Evolutionary conservation across 2,113 vertebrate species (phyloP).

Genomic region (Siniperca chuatsi): DNA sequence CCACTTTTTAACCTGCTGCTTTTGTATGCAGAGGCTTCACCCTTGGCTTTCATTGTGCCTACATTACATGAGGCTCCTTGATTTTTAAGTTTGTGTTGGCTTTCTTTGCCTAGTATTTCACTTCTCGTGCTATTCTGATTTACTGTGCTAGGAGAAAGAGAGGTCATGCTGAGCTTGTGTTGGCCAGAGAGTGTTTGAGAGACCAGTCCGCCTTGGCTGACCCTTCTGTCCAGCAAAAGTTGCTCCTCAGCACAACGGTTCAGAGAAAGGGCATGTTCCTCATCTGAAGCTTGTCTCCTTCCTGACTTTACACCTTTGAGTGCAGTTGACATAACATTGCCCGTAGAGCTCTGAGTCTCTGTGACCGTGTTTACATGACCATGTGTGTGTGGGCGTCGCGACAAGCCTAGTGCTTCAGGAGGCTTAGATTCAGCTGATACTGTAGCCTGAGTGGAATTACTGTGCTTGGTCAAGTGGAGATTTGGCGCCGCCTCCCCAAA

Average conservation of each 20-base stretch:
- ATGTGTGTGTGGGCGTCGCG: conserved; percentile 34
- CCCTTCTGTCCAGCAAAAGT: not conserved
- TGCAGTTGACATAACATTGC: conserved; percentile 29
- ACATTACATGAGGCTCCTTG: conserved; percentile 13
- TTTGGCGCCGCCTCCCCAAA: conserved; percentile 24
- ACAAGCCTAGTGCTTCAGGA: not conserved
- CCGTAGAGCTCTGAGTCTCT: conserved; percentile 17
- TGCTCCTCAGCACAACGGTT: conserved; percentile 35
- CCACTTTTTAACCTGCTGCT: conserved; percentile 10
- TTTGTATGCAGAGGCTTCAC: not conserved
- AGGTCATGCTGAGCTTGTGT: conserved; percentile 25
- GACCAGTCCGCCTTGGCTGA: conserved; percentile 21
- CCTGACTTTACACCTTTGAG: conserved; percentile 21
- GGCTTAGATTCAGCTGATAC: conserved; percentile 13
- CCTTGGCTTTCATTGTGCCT: conserved; percentile 2
- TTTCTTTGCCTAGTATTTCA: conserved; percentile 15
- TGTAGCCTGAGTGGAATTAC: conserved; percentile 11
- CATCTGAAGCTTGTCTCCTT: conserved; percentile 36
- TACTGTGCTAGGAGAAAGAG: not conserved
- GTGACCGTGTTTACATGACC: conserved; percentile 23
- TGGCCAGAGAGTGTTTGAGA: conserved; percentile 47
- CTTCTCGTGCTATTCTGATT: conserved; percentile 29
- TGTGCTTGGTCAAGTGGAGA: conserved; percentile 9
- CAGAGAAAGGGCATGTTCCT: conserved; percentile 17
- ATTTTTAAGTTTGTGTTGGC: conserved; percentile 51